Conservation (phyloP, 2,888 invertebrate species). For the Terebella lapidaria region DNA sequence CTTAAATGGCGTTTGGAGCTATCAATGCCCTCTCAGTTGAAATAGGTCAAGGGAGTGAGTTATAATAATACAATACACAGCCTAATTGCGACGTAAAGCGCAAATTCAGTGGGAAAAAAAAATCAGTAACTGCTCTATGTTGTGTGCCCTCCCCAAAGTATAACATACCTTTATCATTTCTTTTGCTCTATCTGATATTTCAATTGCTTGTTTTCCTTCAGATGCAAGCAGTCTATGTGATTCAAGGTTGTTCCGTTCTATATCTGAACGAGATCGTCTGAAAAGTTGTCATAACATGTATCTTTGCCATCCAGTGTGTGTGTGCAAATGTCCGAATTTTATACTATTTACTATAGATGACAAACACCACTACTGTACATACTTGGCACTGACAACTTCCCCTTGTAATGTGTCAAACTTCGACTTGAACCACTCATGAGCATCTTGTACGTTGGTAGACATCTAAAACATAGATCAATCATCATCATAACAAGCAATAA, state of each 20-base stretch:
- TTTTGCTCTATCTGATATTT: slow-evolving; percentile 37
- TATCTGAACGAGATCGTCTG: too few species aligned
- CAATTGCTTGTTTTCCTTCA: slow-evolving; percentile 35
- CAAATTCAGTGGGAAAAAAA: too few species aligned
- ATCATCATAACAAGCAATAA: neutral
- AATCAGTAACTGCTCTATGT: too few species aligned
- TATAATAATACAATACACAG: too few species aligned
- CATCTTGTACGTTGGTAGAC: slow-evolving; percentile 40
- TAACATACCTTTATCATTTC: slow-evolving; percentile 33
- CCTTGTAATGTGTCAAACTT: slow-evolving; percentile 44
- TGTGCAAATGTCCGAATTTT: neutral
- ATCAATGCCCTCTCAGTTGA: too few species aligned
- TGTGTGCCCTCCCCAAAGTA: too few species aligned
- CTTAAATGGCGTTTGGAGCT: too few species aligned
- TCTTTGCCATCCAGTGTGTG: neutral
- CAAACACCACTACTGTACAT: slow-evolving; percentile 9
- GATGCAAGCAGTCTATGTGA: slow-evolving; percentile 32
- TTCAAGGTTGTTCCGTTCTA: slow-evolving; percentile 33
- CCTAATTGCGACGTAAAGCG: too few species aligned
- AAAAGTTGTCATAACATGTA: too few species aligned
- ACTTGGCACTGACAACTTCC: slow-evolving; percentile 34
- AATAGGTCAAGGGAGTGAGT: too few species aligned
- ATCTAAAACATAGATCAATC: slow-evolving; percentile 28
- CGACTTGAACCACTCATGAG: slow-evolving; percentile 45
- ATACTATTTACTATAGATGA: neutral